phyloP scores from a whole-genome alignment of 2,113 vertebrate genomes.

The Gasterosteus nipponicus region DNA sequence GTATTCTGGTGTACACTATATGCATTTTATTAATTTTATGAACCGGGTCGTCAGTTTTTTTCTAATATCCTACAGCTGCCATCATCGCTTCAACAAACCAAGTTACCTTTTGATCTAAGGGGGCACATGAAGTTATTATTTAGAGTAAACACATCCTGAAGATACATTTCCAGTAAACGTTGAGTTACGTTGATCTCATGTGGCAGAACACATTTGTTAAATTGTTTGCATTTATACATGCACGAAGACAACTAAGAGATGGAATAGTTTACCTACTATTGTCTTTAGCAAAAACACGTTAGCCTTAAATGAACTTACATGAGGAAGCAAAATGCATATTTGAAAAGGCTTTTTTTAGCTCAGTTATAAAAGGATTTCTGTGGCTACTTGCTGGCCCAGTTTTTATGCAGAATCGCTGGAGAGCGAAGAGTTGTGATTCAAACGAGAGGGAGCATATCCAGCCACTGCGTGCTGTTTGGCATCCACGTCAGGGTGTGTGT shows the following conservation, averaged over 20 bases:
- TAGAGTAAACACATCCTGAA: not conserved
- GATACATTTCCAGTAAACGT: not conserved
- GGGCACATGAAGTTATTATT: too few species aligned
- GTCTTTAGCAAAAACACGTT: slow-evolving; percentile 15
- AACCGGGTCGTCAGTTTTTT: too few species aligned
- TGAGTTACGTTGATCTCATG: not conserved
- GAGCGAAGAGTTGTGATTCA: slow-evolving; percentile 45
- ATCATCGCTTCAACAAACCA: too few species aligned
- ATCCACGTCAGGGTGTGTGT: slow-evolving; percentile 14
- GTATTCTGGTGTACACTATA: too few species aligned
- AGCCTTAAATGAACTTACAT: slow-evolving; percentile 5
- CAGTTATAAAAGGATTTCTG: slow-evolving; percentile 33
- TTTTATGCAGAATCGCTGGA: slow-evolving; percentile 59
- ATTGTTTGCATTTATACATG: not conserved
- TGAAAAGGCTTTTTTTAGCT: slow-evolving; percentile 36
- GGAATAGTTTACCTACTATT: not conserved
- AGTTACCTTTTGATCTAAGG: too few species aligned
- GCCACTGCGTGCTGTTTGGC: slow-evolving; percentile 37
- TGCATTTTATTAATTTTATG: too few species aligned
- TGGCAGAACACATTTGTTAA: not conserved
- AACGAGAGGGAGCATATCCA: slow-evolving; percentile 49
- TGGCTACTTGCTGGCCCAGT: slow-evolving; percentile 43
- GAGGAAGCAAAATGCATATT: not conserved
- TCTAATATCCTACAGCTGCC: too few species aligned
- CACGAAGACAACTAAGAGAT: slow-evolving; percentile 7